Evolutionary conservation across 2,113 vertebrate species (phyloP), one percentile per base, ranked within the genome.

Genomic region (Oxygymnocypris stewartii): DNA sequence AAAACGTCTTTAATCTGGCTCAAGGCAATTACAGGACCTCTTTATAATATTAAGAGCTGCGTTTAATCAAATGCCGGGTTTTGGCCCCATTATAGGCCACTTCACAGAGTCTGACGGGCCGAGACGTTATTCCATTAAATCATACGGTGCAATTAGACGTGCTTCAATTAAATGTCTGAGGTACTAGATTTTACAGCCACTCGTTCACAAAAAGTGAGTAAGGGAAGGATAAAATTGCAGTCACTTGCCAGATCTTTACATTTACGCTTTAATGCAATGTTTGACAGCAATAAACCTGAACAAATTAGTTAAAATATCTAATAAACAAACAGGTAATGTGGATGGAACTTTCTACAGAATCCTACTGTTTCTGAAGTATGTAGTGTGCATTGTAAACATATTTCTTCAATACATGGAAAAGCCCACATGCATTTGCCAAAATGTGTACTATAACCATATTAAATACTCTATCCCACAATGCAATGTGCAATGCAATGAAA

Each of bases 121-220:
- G 67, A 84, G 67, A 74, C 49, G 16, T 37, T 54, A 69, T 54
- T 54, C 49, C 81, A 83, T 49, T 83, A 47, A 49, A 69, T 51
- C 31, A 37, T 47, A 13, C 59, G n/a, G 23, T 4, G 83, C 74
- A 86, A 84, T 87, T 87, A 87, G 25, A 47, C 16, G 23, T 79
- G 80, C 42, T 82, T 47, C 59, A 65, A 65, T 51, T 47, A 82
- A 47, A 49, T 44, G 28, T 44, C 16, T 7, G 23, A 47, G 37
- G 35, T 47, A 82, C 65, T 49, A 11, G 23, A 25, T 25, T 51
- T 47, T 42, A 61, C 6, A 14, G n/a, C n/a, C n/a, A n/a, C 23
- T 61, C 57, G 57, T 61, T n/a, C 23, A 61, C 57, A 5, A 51
- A 49, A 51, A 51, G n/a, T 0, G 20, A 74, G 9, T 11, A 16